Conservation (phyloP, 2,888 invertebrate genomes). For the Parascotia fuliginaria region DNA sequence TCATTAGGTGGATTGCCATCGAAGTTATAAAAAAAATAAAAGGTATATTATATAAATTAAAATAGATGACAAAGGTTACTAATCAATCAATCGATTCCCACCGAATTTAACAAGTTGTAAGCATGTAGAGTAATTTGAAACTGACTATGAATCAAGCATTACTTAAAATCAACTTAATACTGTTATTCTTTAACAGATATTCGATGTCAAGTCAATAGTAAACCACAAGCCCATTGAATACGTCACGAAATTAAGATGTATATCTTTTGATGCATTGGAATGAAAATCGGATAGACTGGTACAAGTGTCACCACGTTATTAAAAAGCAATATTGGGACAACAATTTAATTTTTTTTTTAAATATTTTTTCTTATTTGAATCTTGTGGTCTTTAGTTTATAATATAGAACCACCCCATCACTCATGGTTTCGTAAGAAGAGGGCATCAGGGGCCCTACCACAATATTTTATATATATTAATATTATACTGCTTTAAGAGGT, state of each 20-base stretch:
- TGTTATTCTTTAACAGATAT: slow-evolving; percentile 40
- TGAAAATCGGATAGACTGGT: slow-evolving; percentile 31
- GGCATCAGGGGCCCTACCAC: too few relatives aligned
- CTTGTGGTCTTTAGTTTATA: too few relatives aligned
- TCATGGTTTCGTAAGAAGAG: too few relatives aligned
- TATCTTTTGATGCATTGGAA: slow-evolving; percentile 47
- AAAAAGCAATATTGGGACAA: neutral
- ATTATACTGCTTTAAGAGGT: too few relatives aligned
- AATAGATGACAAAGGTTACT: neutral
- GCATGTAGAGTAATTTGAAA: slow-evolving; percentile 30
- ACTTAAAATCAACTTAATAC: slow-evolving; percentile 38
- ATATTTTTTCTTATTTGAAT: too few relatives aligned
- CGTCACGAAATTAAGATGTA: slow-evolving; percentile 52
- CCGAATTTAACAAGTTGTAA: slow-evolving; percentile 20
- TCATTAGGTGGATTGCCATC: too few relatives aligned
- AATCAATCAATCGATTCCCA: slow-evolving; percentile 15
- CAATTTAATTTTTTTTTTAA: too few relatives aligned
- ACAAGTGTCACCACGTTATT: neutral
- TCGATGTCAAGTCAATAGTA: slow-evolving; percentile 43
- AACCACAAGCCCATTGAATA: slow-evolving; percentile 43
- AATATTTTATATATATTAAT: too few relatives aligned
- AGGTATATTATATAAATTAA: neutral
- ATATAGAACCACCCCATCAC: too few relatives aligned
- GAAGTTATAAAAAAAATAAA: too few relatives aligned
- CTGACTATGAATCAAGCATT: slow-evolving; percentile 27